phyloP scores from a whole-genome alignment of 2,113 vertebrate species.

The Cervus canadensis region DNA sequence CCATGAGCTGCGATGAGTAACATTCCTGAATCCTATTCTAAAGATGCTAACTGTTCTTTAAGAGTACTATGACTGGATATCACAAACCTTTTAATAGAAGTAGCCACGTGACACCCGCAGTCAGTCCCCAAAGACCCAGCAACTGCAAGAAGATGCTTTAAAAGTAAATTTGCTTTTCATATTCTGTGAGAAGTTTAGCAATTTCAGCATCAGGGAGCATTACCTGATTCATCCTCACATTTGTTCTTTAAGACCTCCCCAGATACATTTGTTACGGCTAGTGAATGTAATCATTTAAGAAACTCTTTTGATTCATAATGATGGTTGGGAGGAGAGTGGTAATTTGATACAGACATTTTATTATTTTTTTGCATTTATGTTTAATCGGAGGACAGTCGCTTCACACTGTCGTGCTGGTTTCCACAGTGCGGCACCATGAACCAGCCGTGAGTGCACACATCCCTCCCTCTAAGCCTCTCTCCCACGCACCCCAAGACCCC shows the following conservation, averaged over 20 bases:
- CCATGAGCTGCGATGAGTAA: slow-evolving; percentile 52
- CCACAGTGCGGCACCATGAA: not conserved
- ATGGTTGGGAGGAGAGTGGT: not conserved
- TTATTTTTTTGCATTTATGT: not conserved
- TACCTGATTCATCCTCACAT: not conserved
- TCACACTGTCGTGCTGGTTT: not conserved
- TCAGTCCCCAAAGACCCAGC: slow-evolving; percentile 23
- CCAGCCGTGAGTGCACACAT: not conserved
- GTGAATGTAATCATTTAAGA: not conserved
- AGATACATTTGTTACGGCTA: not conserved
- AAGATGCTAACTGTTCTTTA: slow-evolving; percentile 50
- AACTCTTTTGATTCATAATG: not conserved
- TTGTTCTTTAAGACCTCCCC: slow-evolving; percentile 42
- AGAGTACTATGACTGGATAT: slow-evolving; percentile 36
- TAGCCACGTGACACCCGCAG: not conserved
- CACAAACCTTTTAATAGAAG: slow-evolving; percentile 46
- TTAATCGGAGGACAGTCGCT: not conserved
- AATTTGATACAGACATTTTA: not conserved
- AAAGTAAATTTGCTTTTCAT: slow-evolving; percentile 41
- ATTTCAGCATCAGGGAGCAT: not conserved
- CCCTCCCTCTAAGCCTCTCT: not conserved
- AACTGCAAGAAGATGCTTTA: slow-evolving; percentile 41
- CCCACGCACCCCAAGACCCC: not conserved
- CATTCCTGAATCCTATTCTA: slow-evolving; percentile 53
- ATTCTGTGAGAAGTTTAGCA: slow-evolving; percentile 38